Evolutionary conservation across 2,113 vertebrate species (phyloP).

Genomic region (Arenaria interpres): DNA sequence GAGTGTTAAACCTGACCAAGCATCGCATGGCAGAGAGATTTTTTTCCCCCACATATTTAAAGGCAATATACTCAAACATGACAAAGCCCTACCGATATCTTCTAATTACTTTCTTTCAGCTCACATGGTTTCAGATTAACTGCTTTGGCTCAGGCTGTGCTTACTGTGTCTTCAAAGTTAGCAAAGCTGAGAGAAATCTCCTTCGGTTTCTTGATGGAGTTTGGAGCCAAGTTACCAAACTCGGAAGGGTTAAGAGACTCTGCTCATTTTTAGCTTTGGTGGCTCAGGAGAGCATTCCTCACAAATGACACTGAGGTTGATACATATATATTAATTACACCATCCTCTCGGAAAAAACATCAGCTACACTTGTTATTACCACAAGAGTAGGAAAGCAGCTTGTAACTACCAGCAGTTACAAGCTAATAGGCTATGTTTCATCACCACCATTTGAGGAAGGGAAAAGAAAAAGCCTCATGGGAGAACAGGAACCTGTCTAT

Average conservation of each 20-base stretch:
- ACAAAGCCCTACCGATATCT: neutral
- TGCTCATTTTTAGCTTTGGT: neutral
- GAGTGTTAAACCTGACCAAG: neutral
- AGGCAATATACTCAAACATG: neutral
- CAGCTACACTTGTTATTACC: neutral
- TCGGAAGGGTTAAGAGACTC: neutral
- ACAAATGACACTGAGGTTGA: neutral
- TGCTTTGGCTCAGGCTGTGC: neutral
- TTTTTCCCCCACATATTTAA: neutral
- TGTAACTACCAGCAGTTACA: neutral
- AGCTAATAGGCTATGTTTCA: neutral
- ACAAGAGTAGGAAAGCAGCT: neutral
- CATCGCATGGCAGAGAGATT: neutral
- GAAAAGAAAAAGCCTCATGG: neutral
- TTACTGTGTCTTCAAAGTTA: neutral
- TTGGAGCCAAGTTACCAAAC: neutral
- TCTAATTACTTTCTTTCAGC: neutral
- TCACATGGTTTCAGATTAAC: neutral
- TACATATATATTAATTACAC: neutral
- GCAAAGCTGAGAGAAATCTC: neutral
- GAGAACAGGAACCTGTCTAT: neutral
- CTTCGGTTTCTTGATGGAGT: neutral
- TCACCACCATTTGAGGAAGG: neutral
- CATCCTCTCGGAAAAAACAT: neutral
- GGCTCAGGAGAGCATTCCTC: neutral